A percentile compares a stretch with the other conserved stretches of the same genome.
phyloP scores from a whole-genome alignment of 2,888 invertebrate species.

The Eupithecia tripunctaria region DNA sequence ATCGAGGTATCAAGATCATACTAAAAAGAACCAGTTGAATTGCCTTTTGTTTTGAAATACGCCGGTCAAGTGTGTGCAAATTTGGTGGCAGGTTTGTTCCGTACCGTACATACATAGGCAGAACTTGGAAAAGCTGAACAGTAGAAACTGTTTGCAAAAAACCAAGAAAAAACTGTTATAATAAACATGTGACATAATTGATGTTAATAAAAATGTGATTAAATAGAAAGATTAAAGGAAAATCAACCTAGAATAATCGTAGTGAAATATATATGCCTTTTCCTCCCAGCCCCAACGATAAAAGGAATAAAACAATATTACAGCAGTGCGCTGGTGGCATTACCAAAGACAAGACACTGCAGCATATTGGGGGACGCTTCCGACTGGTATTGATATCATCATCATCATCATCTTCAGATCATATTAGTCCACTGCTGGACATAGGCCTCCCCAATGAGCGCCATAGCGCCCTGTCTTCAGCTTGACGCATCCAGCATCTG shows the following conservation, averaged over 20 bases:
- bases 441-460: no score
- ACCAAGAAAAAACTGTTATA: no score
- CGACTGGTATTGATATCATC: no score
- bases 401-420: no score
- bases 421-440: no score
- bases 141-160: neutral
- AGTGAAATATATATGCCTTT: neutral
- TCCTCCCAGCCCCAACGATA: neutral
- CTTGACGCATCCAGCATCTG: no score
- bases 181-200: no score
- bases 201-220: no score
- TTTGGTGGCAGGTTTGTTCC: conserved; percentile 28
- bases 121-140: neutral
- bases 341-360: no score
- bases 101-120: conserved; percentile 3
- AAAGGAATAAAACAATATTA: neutral
- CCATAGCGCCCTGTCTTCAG: no score
- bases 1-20: conserved; percentile 50
- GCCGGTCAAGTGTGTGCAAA: conserved; percentile 23
- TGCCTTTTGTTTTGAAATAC: conserved; percentile 47
- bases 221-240: neutral
- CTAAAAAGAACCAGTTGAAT: conserved; percentile 49
- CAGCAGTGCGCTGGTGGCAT: no score
- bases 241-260: neutral
- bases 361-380: no score